phyloP scores from a whole-genome alignment of 2,888 invertebrate genomes.

The Ichneumon xanthorius region DNA sequence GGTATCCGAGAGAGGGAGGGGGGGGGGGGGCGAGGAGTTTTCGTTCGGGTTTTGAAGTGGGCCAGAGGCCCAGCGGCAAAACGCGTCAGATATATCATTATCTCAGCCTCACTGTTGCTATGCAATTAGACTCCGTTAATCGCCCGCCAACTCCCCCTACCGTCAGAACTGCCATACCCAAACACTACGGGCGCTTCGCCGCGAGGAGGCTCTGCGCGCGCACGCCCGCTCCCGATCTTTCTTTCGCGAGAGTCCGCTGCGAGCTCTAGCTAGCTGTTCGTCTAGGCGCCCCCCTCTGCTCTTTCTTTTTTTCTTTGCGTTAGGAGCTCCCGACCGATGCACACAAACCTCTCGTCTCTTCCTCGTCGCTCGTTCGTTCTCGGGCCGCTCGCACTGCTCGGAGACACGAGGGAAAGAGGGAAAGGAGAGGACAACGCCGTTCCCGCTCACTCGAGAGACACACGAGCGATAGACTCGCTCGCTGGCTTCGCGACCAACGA shows the following conservation, averaged over 20 bases:
- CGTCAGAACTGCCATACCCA: constrained; percentile 55
- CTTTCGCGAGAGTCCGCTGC: background rate
- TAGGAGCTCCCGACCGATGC: background rate
- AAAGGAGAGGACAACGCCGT: background rate
- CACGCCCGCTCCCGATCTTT: constrained; percentile 3
- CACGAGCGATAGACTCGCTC: constrained; percentile 53
- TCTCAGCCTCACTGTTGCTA: constrained; percentile 83
- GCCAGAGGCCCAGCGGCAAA: constrained; percentile 78
- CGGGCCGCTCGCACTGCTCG: background rate
- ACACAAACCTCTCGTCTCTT: background rate
- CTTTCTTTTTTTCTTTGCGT: background rate
- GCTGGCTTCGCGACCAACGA: constrained; percentile 70
- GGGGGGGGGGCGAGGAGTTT: constrained; percentile 2
- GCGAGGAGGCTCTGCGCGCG: constrained; percentile 33
- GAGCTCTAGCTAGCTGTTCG: constrained; percentile 7
- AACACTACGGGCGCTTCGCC: constrained; percentile 24
- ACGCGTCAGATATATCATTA: constrained; percentile 83
- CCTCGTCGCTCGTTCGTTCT: background rate
- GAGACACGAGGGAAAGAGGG: background rate
- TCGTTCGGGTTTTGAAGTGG: constrained; percentile 75
- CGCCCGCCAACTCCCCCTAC: constrained; percentile 73
- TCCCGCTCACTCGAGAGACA: constrained; percentile 25
- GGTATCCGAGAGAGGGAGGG: constrained; percentile 23
- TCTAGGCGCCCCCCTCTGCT: background rate
- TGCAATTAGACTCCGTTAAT: constrained; percentile 84